phyloP scores from a whole-genome alignment of 2,888 invertebrate species.

The Linnaemya tessellans region DNA sequence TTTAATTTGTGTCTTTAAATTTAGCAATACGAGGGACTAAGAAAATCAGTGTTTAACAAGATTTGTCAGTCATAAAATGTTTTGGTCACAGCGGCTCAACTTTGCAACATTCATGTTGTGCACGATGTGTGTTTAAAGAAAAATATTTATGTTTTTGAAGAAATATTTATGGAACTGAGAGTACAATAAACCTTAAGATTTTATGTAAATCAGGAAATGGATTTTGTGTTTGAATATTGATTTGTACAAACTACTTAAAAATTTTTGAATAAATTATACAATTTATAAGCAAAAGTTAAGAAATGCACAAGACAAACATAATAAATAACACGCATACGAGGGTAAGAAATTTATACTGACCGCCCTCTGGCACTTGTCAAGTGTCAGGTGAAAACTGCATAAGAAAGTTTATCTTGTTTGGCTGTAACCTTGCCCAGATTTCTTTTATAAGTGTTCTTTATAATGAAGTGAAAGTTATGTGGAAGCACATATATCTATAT shows the following conservation, averaged over 20 bases:
- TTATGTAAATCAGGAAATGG: constrained; percentile 70
- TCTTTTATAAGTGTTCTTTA: background rate
- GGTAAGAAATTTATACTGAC: background rate
- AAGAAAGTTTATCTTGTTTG: background rate
- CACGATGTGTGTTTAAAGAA: constrained; percentile 2
- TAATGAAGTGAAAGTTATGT: background rate
- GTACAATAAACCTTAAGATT: constrained; percentile 60
- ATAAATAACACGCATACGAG: constrained; percentile 5
- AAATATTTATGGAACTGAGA: constrained; percentile 43
- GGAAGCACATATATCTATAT: background rate
- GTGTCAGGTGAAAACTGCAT: background rate
- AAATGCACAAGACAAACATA: background rate
- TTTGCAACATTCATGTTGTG: background rate
- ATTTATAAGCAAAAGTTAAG: constrained; percentile 4
- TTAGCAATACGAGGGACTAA: constrained; percentile 23
- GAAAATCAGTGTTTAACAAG: constrained; percentile 62
- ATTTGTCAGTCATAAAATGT: constrained; percentile 66
- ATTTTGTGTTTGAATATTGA: constrained; percentile 35
- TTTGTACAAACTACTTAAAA: constrained; percentile 22
- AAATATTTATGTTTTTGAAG: constrained; percentile 39
- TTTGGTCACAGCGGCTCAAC: constrained; percentile 48
- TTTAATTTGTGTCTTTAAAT: constrained; percentile 1
- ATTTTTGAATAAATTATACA: constrained; percentile 16
- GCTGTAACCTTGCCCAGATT: background rate
- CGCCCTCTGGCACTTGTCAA: background rate